Percentiles rank a stretch among this genome's conserved stretches.
phyloP scores from a whole-genome alignment of 2,113 vertebrate species.

The Melanotaenia duboulayi region DNA sequence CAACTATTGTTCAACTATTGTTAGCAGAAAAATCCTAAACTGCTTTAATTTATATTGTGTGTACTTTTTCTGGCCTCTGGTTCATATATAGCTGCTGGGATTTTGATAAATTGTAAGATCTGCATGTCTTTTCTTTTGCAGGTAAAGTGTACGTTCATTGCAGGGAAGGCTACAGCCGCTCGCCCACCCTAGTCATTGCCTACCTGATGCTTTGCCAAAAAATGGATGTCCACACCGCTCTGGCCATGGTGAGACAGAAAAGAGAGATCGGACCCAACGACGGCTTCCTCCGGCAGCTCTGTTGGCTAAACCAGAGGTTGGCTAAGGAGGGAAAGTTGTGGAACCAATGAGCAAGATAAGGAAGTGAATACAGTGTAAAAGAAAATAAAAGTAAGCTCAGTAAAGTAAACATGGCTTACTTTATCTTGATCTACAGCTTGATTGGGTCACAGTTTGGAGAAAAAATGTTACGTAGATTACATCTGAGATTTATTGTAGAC shows the following conservation, averaged over 20 bases:
- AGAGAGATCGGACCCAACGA: slow-evolving; percentile 96
- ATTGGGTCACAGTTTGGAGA: slow-evolving; percentile 14
- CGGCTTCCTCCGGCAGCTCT: slow-evolving; percentile 93
- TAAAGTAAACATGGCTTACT: background rate
- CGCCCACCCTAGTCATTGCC: slow-evolving; percentile 91
- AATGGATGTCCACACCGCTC: slow-evolving; percentile 86
- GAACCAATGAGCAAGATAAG: slow-evolving; percentile 51
- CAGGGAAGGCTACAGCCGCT: slow-evolving; percentile 95
- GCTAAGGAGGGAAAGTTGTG: slow-evolving; percentile 77
- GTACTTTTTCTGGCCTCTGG: no score
- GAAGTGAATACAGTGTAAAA: background rate
- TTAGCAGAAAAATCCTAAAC: no score
- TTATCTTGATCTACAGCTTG: slow-evolving; percentile 22
- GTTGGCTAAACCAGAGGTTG: slow-evolving; percentile 87
- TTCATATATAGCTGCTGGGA: background rate
- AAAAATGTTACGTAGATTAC: background rate
- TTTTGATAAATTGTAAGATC: background rate
- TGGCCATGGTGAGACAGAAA: slow-evolving; percentile 88
- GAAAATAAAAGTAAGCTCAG: background rate
- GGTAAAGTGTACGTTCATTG: slow-evolving; percentile 95
- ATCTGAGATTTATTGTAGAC: background rate
- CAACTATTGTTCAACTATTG: no score
- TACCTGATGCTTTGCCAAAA: slow-evolving; percentile 92
- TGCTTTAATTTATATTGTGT: no score
- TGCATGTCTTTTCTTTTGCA: slow-evolving; percentile 53